These are phyloP conservation scores for Caracal caracal DNA, from an alignment of 2,113 vertebrate species.

Conservation along the genomic window DNA sequence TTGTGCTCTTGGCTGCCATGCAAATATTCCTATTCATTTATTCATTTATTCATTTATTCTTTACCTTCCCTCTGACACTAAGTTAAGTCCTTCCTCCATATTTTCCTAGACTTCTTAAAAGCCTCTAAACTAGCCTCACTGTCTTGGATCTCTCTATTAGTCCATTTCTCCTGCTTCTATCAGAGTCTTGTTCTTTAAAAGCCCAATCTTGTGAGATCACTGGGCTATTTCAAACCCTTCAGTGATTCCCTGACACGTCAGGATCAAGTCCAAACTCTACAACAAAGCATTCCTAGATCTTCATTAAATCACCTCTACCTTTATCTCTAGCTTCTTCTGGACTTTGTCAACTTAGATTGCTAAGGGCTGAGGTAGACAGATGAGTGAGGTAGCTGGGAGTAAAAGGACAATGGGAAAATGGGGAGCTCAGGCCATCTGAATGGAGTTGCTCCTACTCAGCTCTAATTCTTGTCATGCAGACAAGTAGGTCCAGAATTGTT, in stretches of 20 bases:
- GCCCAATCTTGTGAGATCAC: too few relatives aligned
- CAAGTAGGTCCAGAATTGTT: not conserved
- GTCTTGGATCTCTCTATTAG: not conserved
- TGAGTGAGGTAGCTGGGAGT: not conserved
- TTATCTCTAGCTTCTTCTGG: not conserved
- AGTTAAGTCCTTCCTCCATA: not conserved
- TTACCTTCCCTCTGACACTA: not conserved
- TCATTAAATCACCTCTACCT: not conserved
- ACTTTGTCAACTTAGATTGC: not conserved
- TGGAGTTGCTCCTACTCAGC: not conserved
- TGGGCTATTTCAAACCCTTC: not conserved
- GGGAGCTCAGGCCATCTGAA: not conserved
- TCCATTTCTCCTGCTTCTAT: not conserved
- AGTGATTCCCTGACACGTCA: not conserved
- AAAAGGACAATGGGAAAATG: not conserved
- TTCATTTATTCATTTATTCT: not conserved
- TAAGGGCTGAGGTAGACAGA: not conserved
- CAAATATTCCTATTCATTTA: not conserved
- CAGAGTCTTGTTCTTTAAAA: not conserved
- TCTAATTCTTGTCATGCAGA: not conserved
- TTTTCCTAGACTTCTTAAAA: not conserved
- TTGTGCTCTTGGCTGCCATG: not conserved
- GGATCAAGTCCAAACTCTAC: not conserved
- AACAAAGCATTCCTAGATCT: not conserved
- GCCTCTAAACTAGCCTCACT: not conserved